Conservation (phyloP, 2,888 invertebrate genomes). For the Ferdinandea cuprea region DNA sequence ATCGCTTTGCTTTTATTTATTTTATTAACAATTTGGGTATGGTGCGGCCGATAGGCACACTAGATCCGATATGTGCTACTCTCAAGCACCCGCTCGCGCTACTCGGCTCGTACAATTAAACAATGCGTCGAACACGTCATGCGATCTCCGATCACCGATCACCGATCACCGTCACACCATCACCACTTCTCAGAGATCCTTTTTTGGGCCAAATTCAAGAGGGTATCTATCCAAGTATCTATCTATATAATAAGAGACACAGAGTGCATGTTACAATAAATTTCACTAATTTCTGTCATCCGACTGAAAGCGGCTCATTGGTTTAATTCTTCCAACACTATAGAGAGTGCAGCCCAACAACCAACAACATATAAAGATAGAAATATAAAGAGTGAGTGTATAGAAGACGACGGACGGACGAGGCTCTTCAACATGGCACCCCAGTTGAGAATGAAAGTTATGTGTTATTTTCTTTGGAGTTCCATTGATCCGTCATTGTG, state of each 20-base stretch:
- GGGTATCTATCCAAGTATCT: constrained; percentile 33
- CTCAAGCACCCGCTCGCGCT: constrained; percentile 68
- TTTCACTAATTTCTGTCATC: constrained; percentile 83
- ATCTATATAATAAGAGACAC: background rate
- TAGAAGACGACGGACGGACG: background rate
- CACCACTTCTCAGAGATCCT: constrained; percentile 42
- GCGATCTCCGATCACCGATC: constrained; percentile 47
- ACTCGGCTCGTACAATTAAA: constrained; percentile 35
- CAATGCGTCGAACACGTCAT: constrained; percentile 56
- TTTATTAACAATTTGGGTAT: constrained; percentile 70
- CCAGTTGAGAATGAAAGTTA: constrained; percentile 70
- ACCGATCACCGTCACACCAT: constrained; percentile 41
- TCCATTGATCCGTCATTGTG: constrained; percentile 71
- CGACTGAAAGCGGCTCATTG: constrained; percentile 76
- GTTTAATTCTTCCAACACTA: constrained; percentile 34
- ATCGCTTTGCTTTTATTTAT: constrained; percentile 64
- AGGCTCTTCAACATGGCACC: constrained; percentile 46
- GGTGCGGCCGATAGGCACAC: constrained; percentile 47
- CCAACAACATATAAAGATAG: constrained; percentile 13
- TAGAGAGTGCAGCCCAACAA: background rate
- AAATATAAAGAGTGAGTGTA: constrained; percentile 5
- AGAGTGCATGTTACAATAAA: constrained; percentile 80
- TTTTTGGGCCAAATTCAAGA: constrained; percentile 68
- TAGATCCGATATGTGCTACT: constrained; percentile 49
- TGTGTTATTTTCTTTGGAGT: constrained; percentile 65